Conservation (phyloP, 2,797 vertebrate genomes). For the Lacerta agilis region DNA sequence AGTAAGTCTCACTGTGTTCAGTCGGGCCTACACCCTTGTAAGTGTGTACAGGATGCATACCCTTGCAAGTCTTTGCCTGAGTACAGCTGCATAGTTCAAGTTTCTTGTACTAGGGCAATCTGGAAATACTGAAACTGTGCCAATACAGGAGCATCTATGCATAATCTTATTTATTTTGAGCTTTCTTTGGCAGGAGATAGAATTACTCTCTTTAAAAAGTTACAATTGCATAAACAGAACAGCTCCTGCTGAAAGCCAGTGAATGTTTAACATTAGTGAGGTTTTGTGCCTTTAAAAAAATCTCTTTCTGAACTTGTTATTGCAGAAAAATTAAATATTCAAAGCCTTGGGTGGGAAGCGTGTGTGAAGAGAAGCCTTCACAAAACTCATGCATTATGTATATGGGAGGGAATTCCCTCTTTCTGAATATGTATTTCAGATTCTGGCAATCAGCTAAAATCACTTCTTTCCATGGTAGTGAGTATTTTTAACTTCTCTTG, state of each 20-base stretch:
- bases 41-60: neutral
- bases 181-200: neutral
- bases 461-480: conserved; percentile 42
- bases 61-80: neutral
- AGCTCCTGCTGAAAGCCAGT: conserved; percentile 20
- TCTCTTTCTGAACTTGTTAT: conserved; percentile 21
- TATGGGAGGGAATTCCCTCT: conserved; percentile 40
- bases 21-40: neutral
- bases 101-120: neutral
- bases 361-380: conserved; percentile 1
- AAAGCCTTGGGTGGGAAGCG: conserved; percentile 3
- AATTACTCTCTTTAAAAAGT: conserved; percentile 17
- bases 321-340: conserved; percentile 47
- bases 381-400: conserved; percentile 16
- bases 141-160: neutral
- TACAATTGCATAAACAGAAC: conserved; percentile 36
- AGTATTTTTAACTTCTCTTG: conserved; percentile 26
- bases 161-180: conserved; percentile 28
- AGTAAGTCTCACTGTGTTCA: neutral
- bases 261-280: neutral
- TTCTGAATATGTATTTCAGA: conserved; percentile 40
- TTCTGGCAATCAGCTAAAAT: conserved; percentile 24
- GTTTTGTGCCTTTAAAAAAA: conserved; percentile 13
- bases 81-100: neutral
- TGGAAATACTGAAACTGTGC: neutral